phyloP scores from a whole-genome alignment of 2,888 invertebrate species.

The Tuberolachnus salignus region DNA sequence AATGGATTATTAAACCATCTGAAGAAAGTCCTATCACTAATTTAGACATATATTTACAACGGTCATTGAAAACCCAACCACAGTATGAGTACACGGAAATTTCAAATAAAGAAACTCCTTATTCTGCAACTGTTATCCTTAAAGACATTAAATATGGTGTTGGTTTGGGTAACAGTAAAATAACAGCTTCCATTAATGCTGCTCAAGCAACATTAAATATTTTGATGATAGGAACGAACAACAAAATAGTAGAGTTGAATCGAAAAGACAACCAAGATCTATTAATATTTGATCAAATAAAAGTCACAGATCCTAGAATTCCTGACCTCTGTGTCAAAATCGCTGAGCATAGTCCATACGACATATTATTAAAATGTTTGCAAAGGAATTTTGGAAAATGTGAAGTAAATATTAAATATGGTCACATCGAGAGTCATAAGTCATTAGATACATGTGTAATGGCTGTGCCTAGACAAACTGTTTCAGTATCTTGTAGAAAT shows the following conservation, averaged over 20 bases:
- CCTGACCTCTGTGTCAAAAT: conserved; percentile 95
- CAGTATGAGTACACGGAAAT: conserved; percentile 91
- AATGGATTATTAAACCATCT: conserved; percentile 97
- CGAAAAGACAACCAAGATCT: conserved; percentile 7
- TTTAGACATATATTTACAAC: conserved; percentile 91
- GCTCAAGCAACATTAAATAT: conserved; percentile 88
- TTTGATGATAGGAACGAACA: conserved; percentile 88
- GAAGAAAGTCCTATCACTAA: conserved; percentile 97
- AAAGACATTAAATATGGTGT: conserved; percentile 92
- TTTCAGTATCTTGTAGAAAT: conserved; percentile 90
- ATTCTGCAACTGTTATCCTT: conserved; percentile 90
- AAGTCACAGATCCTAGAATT: conserved; percentile 91
- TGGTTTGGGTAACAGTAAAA: conserved; percentile 91
- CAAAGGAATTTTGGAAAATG: conserved; percentile 91
- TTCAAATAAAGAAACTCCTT: conserved; percentile 89
- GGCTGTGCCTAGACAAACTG: conserved; percentile 90
- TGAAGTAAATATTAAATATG: conserved; percentile 84
- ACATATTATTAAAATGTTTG: conserved; percentile 87
- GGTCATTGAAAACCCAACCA: conserved; percentile 93
- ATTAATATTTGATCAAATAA: conserved; percentile 80
- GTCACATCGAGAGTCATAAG: conserved; percentile 83
- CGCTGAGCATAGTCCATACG: conserved; percentile 93
- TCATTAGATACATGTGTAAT: conserved; percentile 93
- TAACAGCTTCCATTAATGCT: conserved; percentile 94
- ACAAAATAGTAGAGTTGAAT: conserved; percentile 76